These are phyloP conservation scores for Drosophila ananassae DNA, from an alignment of 1,140 invertebrate genomes.

Conservation along the genomic window DNA sequence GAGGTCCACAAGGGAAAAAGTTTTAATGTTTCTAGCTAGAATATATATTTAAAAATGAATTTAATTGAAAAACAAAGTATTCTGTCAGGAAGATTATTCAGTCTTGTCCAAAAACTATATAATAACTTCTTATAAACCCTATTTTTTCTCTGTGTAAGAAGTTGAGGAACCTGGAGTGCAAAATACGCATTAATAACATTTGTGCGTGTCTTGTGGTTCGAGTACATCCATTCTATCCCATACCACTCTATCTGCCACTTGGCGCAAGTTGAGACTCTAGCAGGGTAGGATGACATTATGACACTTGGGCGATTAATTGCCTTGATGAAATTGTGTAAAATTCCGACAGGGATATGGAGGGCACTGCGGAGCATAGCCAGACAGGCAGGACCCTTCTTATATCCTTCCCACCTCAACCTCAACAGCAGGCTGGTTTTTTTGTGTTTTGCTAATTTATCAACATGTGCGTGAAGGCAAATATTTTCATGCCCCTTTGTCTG, in stretches of 20 bases:
- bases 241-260: background rate
- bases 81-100: too few species aligned
- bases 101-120: too few species aligned
- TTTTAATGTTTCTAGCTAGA: background rate
- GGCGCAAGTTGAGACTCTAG: conserved; percentile 13
- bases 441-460: conserved; percentile 60
- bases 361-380: conserved; percentile 14
- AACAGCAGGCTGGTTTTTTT: conserved; percentile 9
- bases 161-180: conserved; percentile 36
- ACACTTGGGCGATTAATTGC: conserved; percentile 70
- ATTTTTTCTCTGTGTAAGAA: conserved; percentile 14
- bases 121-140: too few species aligned
- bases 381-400: conserved; percentile 21
- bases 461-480: conserved; percentile 48
- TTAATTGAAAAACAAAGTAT: too few species aligned
- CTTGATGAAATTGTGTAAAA: conserved; percentile 74
- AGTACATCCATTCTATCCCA: conserved; percentile 26
- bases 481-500: conserved; percentile 56
- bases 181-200: conserved; percentile 69
- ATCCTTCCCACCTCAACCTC: conserved; percentile 3
- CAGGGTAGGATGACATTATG: conserved; percentile 51
- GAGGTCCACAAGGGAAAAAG: conserved; percentile 1
- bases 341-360: conserved; percentile 10
- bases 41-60: too few species aligned
- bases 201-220: conserved; percentile 58